Conservation (phyloP, 2,797 vertebrate species). For the Lithobates sylvaticus region DNA sequence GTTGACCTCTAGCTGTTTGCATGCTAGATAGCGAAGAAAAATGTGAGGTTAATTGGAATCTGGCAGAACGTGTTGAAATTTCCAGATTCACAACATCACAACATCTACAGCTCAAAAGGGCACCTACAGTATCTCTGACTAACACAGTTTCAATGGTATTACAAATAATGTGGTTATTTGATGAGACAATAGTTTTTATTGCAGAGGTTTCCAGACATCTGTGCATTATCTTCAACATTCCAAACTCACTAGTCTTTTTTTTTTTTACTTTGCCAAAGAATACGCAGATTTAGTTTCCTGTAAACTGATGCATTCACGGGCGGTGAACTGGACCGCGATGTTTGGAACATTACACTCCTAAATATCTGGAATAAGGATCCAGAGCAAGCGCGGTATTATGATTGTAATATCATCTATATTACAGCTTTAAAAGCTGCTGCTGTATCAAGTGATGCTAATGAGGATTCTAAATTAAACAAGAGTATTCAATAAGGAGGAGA, state of each 20-base stretch:
- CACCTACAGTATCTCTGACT: too few relatives aligned
- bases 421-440: neutral
- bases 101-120: too few relatives aligned
- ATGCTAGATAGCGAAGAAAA: too few relatives aligned
- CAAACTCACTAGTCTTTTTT: neutral
- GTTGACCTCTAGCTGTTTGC: too few relatives aligned
- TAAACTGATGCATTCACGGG: neutral
- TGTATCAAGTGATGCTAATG: neutral
- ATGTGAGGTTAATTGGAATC: neutral
- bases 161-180: neutral
- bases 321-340: neutral
- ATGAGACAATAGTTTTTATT: neutral
- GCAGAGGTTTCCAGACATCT: neutral
- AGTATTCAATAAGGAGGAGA: too few relatives aligned
- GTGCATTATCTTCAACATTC: neutral
- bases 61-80: too few relatives aligned
- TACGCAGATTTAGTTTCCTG: neutral
- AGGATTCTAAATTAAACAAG: neutral
- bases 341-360: neutral
- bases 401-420: neutral
- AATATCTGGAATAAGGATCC: neutral
- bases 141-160: neutral
- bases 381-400: neutral
- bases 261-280: neutral
- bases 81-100: too few relatives aligned